A percentile compares a stretch with the other conserved stretches of the same genome.
These are phyloP conservation scores for Cnemophilus loriae DNA, from an alignment of 2,113 vertebrate species.

Conservation along the genomic window DNA sequence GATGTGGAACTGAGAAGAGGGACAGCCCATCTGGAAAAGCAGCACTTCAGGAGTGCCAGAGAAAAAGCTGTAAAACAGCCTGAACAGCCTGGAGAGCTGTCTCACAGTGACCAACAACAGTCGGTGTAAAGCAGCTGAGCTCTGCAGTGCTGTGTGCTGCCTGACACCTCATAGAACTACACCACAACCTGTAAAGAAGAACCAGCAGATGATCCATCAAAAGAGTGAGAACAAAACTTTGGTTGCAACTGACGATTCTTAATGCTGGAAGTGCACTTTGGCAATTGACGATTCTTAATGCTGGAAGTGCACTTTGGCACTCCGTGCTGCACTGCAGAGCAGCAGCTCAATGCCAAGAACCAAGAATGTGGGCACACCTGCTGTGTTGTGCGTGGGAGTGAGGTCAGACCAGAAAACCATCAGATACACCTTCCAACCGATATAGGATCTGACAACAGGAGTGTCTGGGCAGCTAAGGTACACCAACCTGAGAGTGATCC, in stretches of 20 bases:
- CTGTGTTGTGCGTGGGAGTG: background rate
- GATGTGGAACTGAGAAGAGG: background rate
- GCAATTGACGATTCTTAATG: too few species aligned
- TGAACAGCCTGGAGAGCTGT: background rate
- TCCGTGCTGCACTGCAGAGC: background rate
- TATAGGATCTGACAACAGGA: background rate
- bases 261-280: background rate
- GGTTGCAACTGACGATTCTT: background rate
- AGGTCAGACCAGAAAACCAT: background rate
- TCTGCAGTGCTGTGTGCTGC: background rate
- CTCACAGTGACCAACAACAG: background rate
- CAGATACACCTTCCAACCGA: background rate
- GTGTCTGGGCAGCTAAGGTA: background rate
- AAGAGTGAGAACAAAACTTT: background rate
- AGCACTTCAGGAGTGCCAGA: background rate
- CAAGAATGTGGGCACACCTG: background rate
- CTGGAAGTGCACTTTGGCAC: background rate
- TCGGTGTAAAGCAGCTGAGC: background rate
- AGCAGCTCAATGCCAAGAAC: background rate
- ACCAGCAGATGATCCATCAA: background rate
- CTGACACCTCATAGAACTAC: background rate
- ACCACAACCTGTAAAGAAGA: background rate
- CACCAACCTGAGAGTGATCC: background rate
- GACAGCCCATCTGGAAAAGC: background rate
- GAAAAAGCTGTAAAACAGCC: background rate